phyloP scores from a whole-genome alignment of 2,797 vertebrate genomes.

The Buceros bicornis region DNA sequence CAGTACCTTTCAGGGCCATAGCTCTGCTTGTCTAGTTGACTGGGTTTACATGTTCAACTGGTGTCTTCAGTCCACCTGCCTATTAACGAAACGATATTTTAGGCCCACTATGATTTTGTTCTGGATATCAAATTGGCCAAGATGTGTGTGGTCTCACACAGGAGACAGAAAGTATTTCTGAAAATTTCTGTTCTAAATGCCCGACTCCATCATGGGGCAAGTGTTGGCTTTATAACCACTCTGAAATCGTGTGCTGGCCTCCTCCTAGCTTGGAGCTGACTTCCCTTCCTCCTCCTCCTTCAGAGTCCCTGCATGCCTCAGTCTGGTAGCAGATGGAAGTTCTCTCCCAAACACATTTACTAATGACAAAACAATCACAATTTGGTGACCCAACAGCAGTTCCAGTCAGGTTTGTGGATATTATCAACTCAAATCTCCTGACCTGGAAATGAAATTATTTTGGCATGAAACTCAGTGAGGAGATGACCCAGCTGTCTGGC shows the following conservation, averaged over 20 bases:
- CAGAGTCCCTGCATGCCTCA: not conserved
- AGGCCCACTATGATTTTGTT: not conserved
- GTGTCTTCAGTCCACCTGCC: not conserved
- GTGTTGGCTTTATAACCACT: not conserved
- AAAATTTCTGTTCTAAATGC: not conserved
- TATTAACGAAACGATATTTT: not conserved
- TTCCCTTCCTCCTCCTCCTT: not conserved
- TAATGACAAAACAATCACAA: not conserved
- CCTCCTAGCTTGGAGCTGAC: not conserved
- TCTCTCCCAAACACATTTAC: not conserved
- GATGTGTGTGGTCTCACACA: not conserved
- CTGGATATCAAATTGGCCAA: not conserved
- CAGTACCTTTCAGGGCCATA: not conserved
- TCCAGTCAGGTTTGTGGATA: not conserved
- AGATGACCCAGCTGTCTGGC: not conserved
- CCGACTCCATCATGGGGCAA: rapidly evolving
- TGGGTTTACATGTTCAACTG: not conserved
- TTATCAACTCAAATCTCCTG: not conserved
- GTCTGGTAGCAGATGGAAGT: not conserved
- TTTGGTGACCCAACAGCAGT: not conserved
- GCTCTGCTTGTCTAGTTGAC: not conserved
- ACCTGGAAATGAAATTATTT: not conserved
- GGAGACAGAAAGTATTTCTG: not conserved
- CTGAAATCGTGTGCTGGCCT: not conserved
- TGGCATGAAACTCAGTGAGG: not conserved